A percentile compares a stretch with the other conserved stretches of the same genome.
These are phyloP conservation scores for Sepioteuthis lessoniana DNA, from an alignment of 2,888 invertebrate genomes.

Conservation along the genomic window DNA sequence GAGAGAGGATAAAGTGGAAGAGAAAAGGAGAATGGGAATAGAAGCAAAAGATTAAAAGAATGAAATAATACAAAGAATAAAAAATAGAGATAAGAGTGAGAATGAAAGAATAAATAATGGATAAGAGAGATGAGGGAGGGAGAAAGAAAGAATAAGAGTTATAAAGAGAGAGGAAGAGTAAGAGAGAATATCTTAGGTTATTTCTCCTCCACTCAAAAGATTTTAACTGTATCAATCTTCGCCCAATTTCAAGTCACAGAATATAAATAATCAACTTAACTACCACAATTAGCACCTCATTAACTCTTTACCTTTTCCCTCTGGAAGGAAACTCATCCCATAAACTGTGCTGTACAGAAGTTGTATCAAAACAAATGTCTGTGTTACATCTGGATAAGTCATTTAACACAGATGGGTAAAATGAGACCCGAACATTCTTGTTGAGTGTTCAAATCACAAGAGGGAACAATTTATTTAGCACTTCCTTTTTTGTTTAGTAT, in stretches of 20 bases:
- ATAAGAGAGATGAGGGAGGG: too few relatives aligned
- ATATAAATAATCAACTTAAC: constrained; percentile 3
- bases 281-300: not conserved
- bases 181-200: too few relatives aligned
- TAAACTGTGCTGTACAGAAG: not conserved
- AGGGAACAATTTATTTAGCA: not conserved
- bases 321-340: not conserved
- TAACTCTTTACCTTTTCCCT: not conserved
- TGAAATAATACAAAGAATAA: too few relatives aligned
- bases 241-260: not conserved
- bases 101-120: too few relatives aligned
- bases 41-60: too few relatives aligned
- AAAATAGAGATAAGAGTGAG: too few relatives aligned
- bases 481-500: not conserved
- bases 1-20: too few relatives aligned
- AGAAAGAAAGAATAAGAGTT: too few relatives aligned
- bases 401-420: not conserved
- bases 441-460: not conserved
- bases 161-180: too few relatives aligned
- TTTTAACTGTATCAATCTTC: not conserved
- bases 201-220: not conserved
- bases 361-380: not conserved
- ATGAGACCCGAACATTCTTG: not conserved
- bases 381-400: not conserved
- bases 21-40: too few relatives aligned